Evolutionary conservation across 2,113 vertebrate genomes (phyloP).

Genomic region (Nettapus auritus): DNA sequence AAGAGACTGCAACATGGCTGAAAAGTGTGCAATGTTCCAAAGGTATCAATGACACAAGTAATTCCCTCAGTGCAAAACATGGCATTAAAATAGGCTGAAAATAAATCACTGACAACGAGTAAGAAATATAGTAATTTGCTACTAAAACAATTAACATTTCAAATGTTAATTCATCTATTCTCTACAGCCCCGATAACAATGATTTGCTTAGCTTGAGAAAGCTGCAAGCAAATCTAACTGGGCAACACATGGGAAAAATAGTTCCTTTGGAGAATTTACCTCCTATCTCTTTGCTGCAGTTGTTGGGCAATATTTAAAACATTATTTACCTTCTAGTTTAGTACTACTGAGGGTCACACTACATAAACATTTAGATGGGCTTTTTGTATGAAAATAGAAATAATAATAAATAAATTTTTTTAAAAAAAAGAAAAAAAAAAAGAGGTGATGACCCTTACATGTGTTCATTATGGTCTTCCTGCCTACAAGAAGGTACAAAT

Average conservation of each 20-base stretch:
- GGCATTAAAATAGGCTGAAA: slow-evolving; percentile 47
- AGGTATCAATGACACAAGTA: slow-evolving; percentile 58
- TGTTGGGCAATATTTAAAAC: neutral
- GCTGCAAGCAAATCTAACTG: slow-evolving; percentile 2
- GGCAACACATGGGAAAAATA: neutral
- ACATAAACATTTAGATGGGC: neutral
- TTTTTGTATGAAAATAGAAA: neutral
- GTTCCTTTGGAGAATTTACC: neutral
- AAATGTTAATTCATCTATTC: slow-evolving; percentile 56
- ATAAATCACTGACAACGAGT: slow-evolving; percentile 39
- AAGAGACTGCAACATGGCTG: slow-evolving; percentile 44
- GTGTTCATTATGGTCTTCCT: neutral
- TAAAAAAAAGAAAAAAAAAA: too few species aligned
- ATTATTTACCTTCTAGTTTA: neutral
- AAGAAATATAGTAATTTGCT: slow-evolving; percentile 58
- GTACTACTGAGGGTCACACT: neutral
- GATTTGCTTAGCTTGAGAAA: slow-evolving; percentile 8
- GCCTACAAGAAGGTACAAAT: neutral
- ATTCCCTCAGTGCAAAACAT: slow-evolving; percentile 43
- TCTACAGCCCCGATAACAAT: slow-evolving; percentile 27
- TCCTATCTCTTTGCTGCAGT: neutral
- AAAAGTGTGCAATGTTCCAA: slow-evolving; percentile 36
- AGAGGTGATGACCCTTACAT: neutral
- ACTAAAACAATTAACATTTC: slow-evolving; percentile 64
- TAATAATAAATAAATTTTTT: neutral